Conservation (phyloP, 92 coral and sea anemone species). For the Meandrina meandrites region DNA sequence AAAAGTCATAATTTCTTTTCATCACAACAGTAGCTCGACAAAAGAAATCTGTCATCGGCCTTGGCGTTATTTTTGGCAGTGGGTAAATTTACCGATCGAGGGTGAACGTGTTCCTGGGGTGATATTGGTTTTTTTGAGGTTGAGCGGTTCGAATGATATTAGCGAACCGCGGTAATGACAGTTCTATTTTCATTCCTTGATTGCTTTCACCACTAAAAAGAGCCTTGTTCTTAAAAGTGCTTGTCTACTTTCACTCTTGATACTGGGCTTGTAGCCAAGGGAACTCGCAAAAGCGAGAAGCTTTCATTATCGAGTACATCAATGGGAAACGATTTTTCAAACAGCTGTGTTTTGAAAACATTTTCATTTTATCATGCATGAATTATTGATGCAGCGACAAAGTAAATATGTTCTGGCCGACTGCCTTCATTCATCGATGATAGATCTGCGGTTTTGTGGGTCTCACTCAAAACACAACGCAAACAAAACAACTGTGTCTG, state of each 20-base stretch:
- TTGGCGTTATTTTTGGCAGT: constrained; percentile 37
- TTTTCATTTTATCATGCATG: constrained; percentile 86
- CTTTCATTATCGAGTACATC: constrained; percentile 78
- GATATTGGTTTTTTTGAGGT: constrained; percentile 11
- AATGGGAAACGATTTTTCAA: constrained; percentile 64
- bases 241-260: constrained; percentile 38
- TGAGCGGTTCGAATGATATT: constrained; percentile 32
- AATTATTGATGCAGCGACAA: constrained; percentile 80
- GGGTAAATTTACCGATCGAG: constrained; percentile 23
- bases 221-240: constrained; percentile 33
- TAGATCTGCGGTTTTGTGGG: constrained; percentile 89
- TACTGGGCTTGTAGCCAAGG: constrained; percentile 17
- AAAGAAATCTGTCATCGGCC: constrained; percentile 32
- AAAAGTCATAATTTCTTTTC: constrained; percentile 32
- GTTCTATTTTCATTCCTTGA: constrained; percentile 29
- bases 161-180: constrained; percentile 13
- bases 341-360: constrained; percentile 97
- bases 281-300: constrained; percentile 33
- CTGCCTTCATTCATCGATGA: constrained; percentile 87
- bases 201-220: constrained; percentile 43
- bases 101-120: constrained; percentile 20
- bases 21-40: constrained; percentile 29
- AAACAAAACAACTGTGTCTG: constrained; percentile 74
- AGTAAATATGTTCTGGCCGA: constrained; percentile 81
- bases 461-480: constrained; percentile 69